phyloP scores from a whole-genome alignment of 2,113 vertebrate species.

The Xiphophorus maculatus region DNA sequence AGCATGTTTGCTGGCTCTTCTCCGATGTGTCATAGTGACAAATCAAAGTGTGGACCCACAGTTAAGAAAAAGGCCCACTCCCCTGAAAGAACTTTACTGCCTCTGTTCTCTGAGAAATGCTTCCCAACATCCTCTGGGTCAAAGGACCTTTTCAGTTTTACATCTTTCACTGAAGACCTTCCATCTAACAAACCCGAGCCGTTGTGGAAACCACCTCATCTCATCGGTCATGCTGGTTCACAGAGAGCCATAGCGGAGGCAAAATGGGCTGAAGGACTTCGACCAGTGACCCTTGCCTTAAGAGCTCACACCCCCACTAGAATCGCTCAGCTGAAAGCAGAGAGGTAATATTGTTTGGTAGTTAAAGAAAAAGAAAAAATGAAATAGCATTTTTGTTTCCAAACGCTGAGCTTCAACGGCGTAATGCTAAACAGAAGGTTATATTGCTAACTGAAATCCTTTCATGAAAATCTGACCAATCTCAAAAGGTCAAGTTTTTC shows the following conservation, averaged over 20 bases:
- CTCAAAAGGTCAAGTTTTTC: background rate
- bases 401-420: no score
- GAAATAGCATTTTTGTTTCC: no score
- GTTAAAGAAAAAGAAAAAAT: background rate
- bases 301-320: constrained; percentile 44
- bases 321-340: background rate
- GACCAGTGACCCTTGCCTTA: constrained; percentile 43
- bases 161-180: constrained; percentile 5
- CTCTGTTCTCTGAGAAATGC: background rate
- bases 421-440: no score
- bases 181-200: constrained; percentile 20
- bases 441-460: no score
- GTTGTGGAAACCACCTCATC: constrained; percentile 52
- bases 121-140: constrained; percentile 15
- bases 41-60: background rate
- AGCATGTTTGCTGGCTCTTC: constrained; percentile 41
- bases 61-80: constrained; percentile 15
- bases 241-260: constrained; percentile 27
- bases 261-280: constrained; percentile 56
- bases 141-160: constrained; percentile 11
- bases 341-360: constrained; percentile 44
- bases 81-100: constrained; percentile 36
- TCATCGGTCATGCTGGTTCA: constrained; percentile 39
- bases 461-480: background rate
- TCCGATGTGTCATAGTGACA: constrained; percentile 6